phyloP scores from a whole-genome alignment of 2,113 vertebrate species.

The Meriones unguiculatus region DNA sequence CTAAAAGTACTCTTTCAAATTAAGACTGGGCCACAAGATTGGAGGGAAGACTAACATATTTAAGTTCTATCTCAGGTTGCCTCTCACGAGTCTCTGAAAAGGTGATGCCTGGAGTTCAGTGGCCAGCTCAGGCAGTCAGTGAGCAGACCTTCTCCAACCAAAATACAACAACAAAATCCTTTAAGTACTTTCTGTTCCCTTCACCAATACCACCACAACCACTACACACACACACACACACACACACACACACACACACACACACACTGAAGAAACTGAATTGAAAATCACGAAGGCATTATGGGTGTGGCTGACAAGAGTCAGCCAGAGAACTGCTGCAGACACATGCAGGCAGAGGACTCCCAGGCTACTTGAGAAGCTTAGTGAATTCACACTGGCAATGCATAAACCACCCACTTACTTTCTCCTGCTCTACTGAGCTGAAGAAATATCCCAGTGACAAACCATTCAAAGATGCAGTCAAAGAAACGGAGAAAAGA shows the following conservation, averaged over 20 bases:
- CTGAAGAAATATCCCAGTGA: not conserved
- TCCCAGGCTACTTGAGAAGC: not conserved
- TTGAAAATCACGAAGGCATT: not conserved
- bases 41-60: slow-evolving; percentile 21
- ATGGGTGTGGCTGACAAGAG: not conserved
- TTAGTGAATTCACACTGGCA: not conserved
- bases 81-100: not conserved
- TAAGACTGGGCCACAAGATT: slow-evolving; percentile 20
- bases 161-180: not conserved
- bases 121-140: not conserved
- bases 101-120: not conserved
- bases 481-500: not conserved
- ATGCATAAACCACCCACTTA: not conserved
- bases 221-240: too few relatives aligned
- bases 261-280: not conserved
- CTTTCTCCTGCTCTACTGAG: not conserved
- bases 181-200: not conserved
- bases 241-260: too few relatives aligned
- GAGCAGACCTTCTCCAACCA: not conserved
- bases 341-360: not conserved
- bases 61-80: slow-evolving; percentile 2
- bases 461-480: not conserved
- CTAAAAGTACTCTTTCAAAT: slow-evolving; percentile 63
- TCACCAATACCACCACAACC: too few relatives aligned
- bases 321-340: not conserved